Evolutionary conservation across 2,797 vertebrate species (phyloP), one percentile per base, ranked within the genome.

Genomic region (Crocidura indochinensis): DNA sequence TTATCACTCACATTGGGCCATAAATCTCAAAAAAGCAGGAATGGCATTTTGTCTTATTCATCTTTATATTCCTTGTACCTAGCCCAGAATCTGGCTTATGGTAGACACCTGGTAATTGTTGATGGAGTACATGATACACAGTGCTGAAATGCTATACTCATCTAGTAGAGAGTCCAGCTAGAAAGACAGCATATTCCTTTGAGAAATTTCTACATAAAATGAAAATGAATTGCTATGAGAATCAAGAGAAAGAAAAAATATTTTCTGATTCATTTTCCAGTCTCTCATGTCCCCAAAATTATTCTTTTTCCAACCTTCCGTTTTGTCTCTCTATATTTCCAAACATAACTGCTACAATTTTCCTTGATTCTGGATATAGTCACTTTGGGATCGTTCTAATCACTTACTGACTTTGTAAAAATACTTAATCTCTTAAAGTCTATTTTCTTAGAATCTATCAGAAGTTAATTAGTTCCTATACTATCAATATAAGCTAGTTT

Each of bases 201-300:
- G 22, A 26, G 27, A 94, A 91, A 76, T 60, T 73, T 83, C 46
- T 83, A 51, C 51, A 90, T 65, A 90, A 86, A 72, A 71, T 76
- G 60, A 51, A 76, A 77, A 65, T 93, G 44, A 60, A 82, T 91
- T 75, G n/a, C 24, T 91, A 38, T n/a, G 62, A 74, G n/a, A 91
- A 82, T 82, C 24, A 80, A 83, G 46, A 64, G 4, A 62, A 29
- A n/a, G 69, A 10, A 27, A 75, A 81, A 69, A 73, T 49, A 75
- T 62, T 46, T 79, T 10, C 53, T 72, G 11, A 64, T 87, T 87
- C 14, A 22, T 69, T 75, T 68, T 44, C 15, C 19, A 81, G 9
- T n/a, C 51, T 64, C 47, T 53, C 67, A 74, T 20, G 1, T 1
- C 46, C 47, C 26, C n/a, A 49, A 78, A 88, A 46, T 53, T 64